A percentile compares a stretch with the other conserved stretches of the same genome.
phyloP scores from a whole-genome alignment of 2,888 invertebrate genomes.

The Dicroscelio sp. region DNA sequence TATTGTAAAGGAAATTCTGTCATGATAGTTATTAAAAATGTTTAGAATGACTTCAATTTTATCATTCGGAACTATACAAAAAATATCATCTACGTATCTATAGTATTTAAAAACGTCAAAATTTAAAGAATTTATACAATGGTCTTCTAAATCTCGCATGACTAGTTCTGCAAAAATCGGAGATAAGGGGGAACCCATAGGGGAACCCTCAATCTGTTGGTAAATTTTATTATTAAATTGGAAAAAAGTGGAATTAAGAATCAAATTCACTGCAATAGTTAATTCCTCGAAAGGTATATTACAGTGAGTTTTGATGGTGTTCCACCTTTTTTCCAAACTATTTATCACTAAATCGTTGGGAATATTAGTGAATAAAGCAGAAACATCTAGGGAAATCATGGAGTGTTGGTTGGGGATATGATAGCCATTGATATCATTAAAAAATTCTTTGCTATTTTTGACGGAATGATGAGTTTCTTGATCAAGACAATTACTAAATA shows the following conservation, averaged over 20 bases:
- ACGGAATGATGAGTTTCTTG: background rate
- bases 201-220: no score
- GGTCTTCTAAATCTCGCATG: background rate
- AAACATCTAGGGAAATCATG: conserved; percentile 10
- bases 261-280: background rate
- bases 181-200: no score
- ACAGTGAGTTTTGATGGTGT: background rate
- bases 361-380: background rate
- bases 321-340: no score
- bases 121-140: background rate
- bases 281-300: background rate
- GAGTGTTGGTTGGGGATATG: background rate
- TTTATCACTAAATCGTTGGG: no score
- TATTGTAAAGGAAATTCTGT: background rate
- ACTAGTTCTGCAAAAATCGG: conserved; percentile 1
- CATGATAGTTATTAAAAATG: background rate
- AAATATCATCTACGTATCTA: no score
- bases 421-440: background rate
- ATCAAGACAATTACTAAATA: background rate
- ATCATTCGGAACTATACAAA: background rate
- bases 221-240: background rate
- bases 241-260: background rate
- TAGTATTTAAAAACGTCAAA: background rate
- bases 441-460: background rate
- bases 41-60: background rate